Base-by-base conservation (phyloP, 2,888 invertebrate genomes). In the Isoperla grammatica region DNA sequence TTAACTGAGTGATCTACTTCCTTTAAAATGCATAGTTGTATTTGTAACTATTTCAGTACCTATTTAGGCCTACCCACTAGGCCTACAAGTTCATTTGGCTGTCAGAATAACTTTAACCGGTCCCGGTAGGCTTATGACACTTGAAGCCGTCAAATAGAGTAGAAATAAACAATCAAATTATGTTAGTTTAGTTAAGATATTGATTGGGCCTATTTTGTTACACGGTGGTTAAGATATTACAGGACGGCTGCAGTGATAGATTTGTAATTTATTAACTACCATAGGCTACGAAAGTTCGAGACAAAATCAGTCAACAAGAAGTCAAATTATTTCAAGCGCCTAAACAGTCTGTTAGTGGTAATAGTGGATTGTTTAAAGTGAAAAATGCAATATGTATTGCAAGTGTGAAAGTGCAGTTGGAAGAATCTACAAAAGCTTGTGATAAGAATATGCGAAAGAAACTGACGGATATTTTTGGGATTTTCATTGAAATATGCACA, bases 361-460 rank as follows among this genome's bases (percentile, higher is more conserved):
- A 29, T 29, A 29, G 8, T 29, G 29, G 29, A 29, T 29, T 29
- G 29, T 29, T 4, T 29, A 48, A 48, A 15, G 22, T 20, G 46
- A 15, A 22, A 50, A 13, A 22, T 29, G 29, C 29, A 29, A 29
- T 8, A 8, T 29, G 8, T 8, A 29, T 13, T 50, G 11, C 49
- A 29, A 50, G 49, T 50, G 49, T 29, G 49, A 20, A 45, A n/a
- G 19, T 11, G 45, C 15, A 53, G 37, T 19, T 35, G 35, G 19
- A 53, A 53, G 37, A 53, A 53, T 37, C 13, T 53, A 53, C 20
- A 9, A 39, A 53, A 37, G 46, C 20, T 46, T 46, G 46, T 46
- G 46, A 46, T 46, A 46, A 46, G 29, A 29, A 29, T 29, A 43
- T 15, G 13, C 13, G 37, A 29, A 37, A 50, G 37, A 39, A 53